Conservation (phyloP, 2,797 vertebrate genomes). For the Hydrophis major region DNA sequence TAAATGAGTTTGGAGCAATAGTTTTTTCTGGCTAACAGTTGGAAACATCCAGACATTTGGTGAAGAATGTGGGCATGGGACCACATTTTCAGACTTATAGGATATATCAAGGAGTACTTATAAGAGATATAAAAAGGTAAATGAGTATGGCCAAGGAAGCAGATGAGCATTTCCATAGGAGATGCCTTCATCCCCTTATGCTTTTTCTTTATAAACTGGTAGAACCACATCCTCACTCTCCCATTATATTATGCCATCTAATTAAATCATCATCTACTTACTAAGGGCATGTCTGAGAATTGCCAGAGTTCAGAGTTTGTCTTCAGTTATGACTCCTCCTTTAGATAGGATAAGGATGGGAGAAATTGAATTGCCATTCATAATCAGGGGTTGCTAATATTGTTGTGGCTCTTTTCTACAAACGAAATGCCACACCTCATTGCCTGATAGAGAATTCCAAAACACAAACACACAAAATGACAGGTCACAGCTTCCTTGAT, state of each 20-base stretch:
- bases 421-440: not conserved
- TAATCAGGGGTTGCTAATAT: not conserved
- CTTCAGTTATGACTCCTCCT: not conserved
- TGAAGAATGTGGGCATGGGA: not conserved
- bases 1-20: not conserved
- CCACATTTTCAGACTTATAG: not conserved
- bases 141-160: not conserved
- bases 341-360: not conserved
- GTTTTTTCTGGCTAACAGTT: not conserved
- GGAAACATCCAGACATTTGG: not conserved
- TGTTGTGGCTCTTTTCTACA: not conserved
- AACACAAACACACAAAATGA: not conserved
- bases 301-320: not conserved
- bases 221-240: not conserved
- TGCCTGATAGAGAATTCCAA: not conserved
- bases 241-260: not conserved
- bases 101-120: not conserved
- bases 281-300: not conserved
- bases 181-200: not conserved
- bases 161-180: not conserved
- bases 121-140: not conserved
- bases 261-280: not conserved
- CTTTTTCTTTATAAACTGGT: not conserved
- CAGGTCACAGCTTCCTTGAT: conserved; percentile 37
- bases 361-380: not conserved